phyloP scores from a whole-genome alignment of 1,140 invertebrate genomes.

The Monomorium pharaonis region DNA sequence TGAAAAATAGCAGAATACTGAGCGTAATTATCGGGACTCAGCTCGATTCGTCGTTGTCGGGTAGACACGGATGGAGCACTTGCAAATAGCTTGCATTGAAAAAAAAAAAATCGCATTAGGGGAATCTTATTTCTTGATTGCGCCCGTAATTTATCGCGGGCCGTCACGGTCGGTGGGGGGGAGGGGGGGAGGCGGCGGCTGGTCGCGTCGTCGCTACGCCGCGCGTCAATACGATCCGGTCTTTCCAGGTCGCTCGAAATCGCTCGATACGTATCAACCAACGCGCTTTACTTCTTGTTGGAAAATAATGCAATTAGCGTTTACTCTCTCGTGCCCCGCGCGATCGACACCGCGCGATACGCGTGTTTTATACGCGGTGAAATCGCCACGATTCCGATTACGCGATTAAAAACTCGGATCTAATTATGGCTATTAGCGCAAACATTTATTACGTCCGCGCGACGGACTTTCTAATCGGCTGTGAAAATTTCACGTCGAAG shows the following conservation, averaged over 20 bases:
- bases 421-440: conserved; percentile 24
- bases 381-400: conserved; percentile 18
- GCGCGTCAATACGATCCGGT: conserved; percentile 30
- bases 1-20: conserved; percentile 43
- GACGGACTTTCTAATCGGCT: neutral
- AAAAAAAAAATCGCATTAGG: conserved; percentile 53
- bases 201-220: neutral
- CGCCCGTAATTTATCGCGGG: conserved; percentile 60
- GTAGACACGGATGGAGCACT: conserved; percentile 4
- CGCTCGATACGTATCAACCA: conserved; percentile 40
- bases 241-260: conserved; percentile 47
- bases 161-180: conserved; percentile 12
- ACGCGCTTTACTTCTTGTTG: conserved; percentile 10
- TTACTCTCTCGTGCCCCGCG: neutral
- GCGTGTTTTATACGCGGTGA: conserved; percentile 34
- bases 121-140: conserved; percentile 54
- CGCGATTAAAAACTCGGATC: conserved; percentile 25
- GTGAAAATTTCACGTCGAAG: neutral
- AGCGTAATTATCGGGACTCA: conserved; percentile 44
- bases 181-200: no score
- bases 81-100: conserved; percentile 49
- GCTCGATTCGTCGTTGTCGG: neutral
- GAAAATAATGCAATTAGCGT: conserved; percentile 52
- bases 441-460: neutral
- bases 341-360: conserved; percentile 21